phyloP scores from a whole-genome alignment of 1,140 invertebrate species.

The Neuroterus valhalla region DNA sequence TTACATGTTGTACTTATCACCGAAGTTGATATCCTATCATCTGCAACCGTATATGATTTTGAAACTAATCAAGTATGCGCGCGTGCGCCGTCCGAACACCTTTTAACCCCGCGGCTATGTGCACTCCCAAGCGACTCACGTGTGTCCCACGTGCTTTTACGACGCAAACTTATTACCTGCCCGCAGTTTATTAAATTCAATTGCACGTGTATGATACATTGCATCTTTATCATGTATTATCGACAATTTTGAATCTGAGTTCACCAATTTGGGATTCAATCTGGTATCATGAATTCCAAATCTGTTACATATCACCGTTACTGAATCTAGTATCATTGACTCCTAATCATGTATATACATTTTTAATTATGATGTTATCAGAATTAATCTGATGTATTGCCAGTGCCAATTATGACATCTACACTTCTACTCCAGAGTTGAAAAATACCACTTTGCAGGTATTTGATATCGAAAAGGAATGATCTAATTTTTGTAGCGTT shows the following conservation, averaged over 20 bases:
- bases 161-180: slow-evolving; percentile 45
- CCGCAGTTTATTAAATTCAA: slow-evolving; percentile 52
- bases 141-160: slow-evolving; percentile 50
- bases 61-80: slow-evolving; percentile 4
- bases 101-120: slow-evolving; percentile 33
- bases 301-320: no score
- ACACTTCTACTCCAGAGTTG: no score
- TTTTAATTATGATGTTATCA: no score
- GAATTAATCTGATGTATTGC: no score
- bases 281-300: no score
- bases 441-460: no score
- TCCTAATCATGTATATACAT: no score
- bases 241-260: not conserved
- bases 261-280: not conserved
- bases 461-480: no score
- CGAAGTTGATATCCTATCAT: not conserved
- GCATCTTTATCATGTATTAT: slow-evolving; percentile 33
- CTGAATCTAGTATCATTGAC: no score
- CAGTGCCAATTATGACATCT: no score
- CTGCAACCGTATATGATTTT: not conserved
- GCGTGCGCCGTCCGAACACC: slow-evolving; percentile 3
- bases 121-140: slow-evolving; percentile 29
- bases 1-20: not conserved
- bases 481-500: no score
- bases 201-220: slow-evolving; percentile 34